phyloP scores from a whole-genome alignment of 2,113 vertebrate genomes.

The Protomyctophum bolini region DNA sequence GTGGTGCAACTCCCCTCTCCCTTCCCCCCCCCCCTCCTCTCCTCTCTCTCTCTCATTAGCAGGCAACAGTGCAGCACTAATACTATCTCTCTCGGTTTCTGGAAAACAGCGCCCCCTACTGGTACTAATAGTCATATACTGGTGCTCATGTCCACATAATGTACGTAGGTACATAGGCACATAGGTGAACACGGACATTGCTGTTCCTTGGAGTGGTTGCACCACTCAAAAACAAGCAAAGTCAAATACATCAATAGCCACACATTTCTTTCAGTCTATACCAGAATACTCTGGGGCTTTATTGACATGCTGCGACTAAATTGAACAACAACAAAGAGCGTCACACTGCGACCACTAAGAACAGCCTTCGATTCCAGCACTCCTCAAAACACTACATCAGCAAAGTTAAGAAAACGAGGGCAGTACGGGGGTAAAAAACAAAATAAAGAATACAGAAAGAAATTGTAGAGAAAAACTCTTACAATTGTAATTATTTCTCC shows the following conservation, averaged over 20 bases:
- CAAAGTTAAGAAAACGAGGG: constrained; percentile 37
- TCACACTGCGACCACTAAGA: constrained; percentile 73
- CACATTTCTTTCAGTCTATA: constrained; percentile 25
- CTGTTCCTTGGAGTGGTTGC: no score
- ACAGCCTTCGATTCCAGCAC: constrained; percentile 62
- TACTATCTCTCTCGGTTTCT: no score
- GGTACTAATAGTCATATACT: no score
- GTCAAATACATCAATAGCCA: constrained; percentile 30
- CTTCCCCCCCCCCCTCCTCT: no score
- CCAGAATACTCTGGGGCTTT: constrained; percentile 29
- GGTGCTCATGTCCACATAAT: no score
- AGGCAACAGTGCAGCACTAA: no score
- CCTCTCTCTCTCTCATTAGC: no score
- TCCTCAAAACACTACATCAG: constrained; percentile 64
- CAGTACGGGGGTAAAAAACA: constrained; percentile 34
- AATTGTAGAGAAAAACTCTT: constrained; percentile 38
- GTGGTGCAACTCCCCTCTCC: no score
- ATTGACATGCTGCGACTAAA: constrained; percentile 59
- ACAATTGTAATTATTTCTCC: constrained; percentile 71
- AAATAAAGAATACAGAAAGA: constrained; percentile 5
- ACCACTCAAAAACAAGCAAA: no score
- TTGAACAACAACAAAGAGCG: constrained; percentile 62
- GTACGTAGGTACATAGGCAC: no score
- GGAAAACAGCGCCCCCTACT: no score
- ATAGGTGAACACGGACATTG: no score